Evolutionary conservation across 2,113 vertebrate species (phyloP), one percentile per base, ranked within the genome.

Genomic region (Cervus canadensis): DNA sequence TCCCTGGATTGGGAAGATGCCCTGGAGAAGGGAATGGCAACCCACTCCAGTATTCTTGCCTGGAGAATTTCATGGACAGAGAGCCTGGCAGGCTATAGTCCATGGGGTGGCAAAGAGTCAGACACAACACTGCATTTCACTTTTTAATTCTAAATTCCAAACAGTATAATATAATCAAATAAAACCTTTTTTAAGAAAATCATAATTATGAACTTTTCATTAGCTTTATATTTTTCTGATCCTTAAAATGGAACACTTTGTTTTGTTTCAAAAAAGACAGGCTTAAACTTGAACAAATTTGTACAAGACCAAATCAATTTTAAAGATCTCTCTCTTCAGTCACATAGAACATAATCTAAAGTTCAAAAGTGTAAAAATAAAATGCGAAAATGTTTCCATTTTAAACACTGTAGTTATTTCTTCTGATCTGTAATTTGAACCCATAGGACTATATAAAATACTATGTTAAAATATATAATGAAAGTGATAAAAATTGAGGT

Each of bases 291-390:
- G 87, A 98, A 97, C 87, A 96, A 84, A 97, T 98, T 98, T 98
- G 62, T 93, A 60, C 92, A 97, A 97, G 96, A 95, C 59, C 43
- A 86, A 98, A 98, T 98, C 93, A 97, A 95, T 99, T 98, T 95
- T 98, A 98, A 98, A 98, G 97, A 96, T 98, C 98, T 98, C 43
- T 89, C 50, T 91, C 89, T 91, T 91, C 89, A 97, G 89, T 93
- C 96, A 96, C 52, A 74, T 82, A 92, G 87, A 36, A 0, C 87
- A 50, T 97, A 97, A 98, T 98, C 97, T 97, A 79, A 94, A 78
- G 95, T 97, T 98, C 89, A 92, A 91, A 98, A 98, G 89, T 94
- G 28, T 97, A 98, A 98, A 98, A 97, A 89, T 60, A 95, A 94
- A 96, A 96, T 91, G 62, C 95, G 92, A 83, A 97, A 98, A 90